These are phyloP conservation scores for Australoheros scitulus DNA, from an alignment of 2,113 vertebrate species.

Conservation along the genomic window DNA sequence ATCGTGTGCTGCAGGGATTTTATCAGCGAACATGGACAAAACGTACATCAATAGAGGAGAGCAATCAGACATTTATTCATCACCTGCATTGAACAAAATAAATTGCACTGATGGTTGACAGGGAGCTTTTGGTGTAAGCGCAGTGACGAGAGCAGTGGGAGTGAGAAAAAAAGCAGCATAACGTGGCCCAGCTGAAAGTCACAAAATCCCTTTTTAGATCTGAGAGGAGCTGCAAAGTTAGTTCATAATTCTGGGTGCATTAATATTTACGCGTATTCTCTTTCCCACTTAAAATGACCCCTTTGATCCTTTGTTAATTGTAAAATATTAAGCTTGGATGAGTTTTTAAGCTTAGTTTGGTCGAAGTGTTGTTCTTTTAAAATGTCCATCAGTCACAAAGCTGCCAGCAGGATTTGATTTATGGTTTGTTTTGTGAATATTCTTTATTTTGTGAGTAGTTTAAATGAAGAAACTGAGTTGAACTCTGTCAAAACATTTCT, in stretches of 20 bases:
- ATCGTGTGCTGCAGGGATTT: background rate
- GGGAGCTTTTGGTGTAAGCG: no score
- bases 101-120: no score
- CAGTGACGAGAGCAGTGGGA: no score
- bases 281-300: background rate
- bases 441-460: background rate
- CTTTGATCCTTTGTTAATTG: background rate
- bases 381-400: slow-evolving; percentile 1
- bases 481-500: background rate
- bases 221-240: background rate
- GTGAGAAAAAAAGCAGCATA: background rate
- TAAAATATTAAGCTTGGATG: background rate
- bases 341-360: slow-evolving; percentile 6
- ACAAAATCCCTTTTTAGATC: background rate
- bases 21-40: background rate
- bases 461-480: background rate
- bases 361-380: background rate
- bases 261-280: background rate
- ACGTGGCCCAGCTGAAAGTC: background rate
- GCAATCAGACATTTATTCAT: no score
- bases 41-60: background rate
- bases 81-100: no score
- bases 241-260: no score
- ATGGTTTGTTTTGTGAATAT: slow-evolving; percentile 12
- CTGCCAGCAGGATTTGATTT: slow-evolving; percentile 16